phyloP scores from a whole-genome alignment of 2,797 vertebrate genomes.

The Micrastur ruficollis region DNA sequence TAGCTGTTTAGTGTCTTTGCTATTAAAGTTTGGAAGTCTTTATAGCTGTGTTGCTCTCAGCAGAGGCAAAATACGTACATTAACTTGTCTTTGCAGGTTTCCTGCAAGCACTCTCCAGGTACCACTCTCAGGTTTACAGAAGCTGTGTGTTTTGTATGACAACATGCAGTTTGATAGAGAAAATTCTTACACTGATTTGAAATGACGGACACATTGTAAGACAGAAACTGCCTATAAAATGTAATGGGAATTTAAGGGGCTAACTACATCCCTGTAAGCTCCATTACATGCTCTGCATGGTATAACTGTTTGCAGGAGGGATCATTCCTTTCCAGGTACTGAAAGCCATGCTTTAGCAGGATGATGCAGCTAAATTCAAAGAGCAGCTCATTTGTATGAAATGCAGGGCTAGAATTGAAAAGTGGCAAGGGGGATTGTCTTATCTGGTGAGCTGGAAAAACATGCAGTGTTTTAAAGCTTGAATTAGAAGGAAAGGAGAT shows the following conservation, averaged over 20 bases:
- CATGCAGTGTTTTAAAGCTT: neutral
- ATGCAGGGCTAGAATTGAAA: neutral
- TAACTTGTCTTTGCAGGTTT: neutral
- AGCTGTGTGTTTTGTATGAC: neutral
- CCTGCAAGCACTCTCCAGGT: neutral
- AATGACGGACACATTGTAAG: neutral
- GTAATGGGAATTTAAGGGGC: neutral
- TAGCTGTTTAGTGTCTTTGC: neutral
- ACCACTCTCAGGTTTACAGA: neutral
- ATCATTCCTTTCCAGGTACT: neutral
- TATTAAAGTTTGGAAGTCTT: neutral
- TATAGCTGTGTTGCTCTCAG: neutral
- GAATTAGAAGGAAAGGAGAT: neutral
- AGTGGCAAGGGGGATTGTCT: neutral
- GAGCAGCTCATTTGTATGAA: constrained; percentile 5
- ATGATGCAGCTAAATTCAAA: neutral
- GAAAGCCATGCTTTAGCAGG: neutral
- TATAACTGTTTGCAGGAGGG: neutral
- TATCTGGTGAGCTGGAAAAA: neutral
- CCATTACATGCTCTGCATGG: neutral
- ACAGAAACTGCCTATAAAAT: neutral
- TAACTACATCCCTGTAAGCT: neutral
- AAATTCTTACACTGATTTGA: neutral
- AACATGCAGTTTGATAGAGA: neutral
- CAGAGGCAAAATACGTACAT: neutral